These are phyloP conservation scores for Oryzias celebensis DNA, from an alignment of 2,113 vertebrate species.

Conservation along the genomic window DNA sequence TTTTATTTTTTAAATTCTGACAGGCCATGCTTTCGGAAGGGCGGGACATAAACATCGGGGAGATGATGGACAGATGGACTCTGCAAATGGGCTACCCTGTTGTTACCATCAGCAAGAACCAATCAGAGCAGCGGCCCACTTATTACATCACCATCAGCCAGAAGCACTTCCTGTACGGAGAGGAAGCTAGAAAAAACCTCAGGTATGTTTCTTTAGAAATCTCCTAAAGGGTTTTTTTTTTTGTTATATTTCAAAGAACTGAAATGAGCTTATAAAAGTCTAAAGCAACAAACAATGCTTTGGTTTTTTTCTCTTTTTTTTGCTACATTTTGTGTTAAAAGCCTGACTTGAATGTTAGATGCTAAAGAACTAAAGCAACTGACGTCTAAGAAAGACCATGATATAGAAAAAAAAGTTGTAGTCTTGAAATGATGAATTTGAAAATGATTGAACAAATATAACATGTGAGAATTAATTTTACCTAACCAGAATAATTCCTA, in stretches of 20 bases:
- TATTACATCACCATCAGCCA: slow-evolving; percentile 84
- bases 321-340: no score
- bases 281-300: no score
- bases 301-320: no score
- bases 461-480: no score
- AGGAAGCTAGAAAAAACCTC: slow-evolving; percentile 81
- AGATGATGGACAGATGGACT: slow-evolving; percentile 98
- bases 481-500: no score
- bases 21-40: slow-evolving; percentile 92
- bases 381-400: no score
- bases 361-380: no score
- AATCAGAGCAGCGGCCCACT: slow-evolving; percentile 71
- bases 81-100: slow-evolving; percentile 98
- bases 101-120: slow-evolving; percentile 90
- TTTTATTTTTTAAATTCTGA: neutral
- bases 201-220: slow-evolving; percentile 74
- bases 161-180: slow-evolving; percentile 92
- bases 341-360: no score
- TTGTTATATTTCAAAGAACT: neutral
- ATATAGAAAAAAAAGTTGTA: no score
- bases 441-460: no score
- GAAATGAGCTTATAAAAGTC: no score
- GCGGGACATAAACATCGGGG: slow-evolving; percentile 89
- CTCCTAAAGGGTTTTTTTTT: neutral
- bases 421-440: no score